These are phyloP conservation scores for Halcyon senegalensis DNA, from an alignment of 2,113 vertebrate species.

Conservation along the genomic window DNA sequence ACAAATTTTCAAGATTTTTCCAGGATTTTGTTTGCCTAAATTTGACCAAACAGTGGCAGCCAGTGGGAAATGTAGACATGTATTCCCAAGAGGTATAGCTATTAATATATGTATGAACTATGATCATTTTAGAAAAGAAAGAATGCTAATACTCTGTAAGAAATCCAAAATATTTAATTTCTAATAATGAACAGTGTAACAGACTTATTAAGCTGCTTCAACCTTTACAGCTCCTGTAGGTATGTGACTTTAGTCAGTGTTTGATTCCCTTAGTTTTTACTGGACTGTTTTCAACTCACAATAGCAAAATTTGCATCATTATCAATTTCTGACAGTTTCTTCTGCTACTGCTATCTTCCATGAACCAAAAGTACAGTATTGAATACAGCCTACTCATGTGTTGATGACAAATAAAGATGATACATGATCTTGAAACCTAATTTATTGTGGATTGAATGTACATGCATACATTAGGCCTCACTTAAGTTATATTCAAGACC, in stretches of 20 bases:
- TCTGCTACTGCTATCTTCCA: background rate
- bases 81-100: background rate
- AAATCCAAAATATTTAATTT: background rate
- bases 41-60: slow-evolving; percentile 62
- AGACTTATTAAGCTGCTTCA: background rate
- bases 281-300: background rate
- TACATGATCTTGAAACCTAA: background rate
- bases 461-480: background rate
- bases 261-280: background rate
- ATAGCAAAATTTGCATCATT: background rate
- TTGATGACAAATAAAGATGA: background rate
- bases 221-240: background rate
- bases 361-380: background rate
- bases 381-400: background rate
- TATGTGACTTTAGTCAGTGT: background rate
- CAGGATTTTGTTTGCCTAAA: background rate
- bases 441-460: background rate
- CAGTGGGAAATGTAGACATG: background rate
- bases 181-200: background rate
- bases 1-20: background rate
- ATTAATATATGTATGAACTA: background rate
- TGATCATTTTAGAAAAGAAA: background rate
- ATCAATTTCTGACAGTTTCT: background rate
- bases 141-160: background rate
- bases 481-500: background rate